These are phyloP conservation scores for Plumapathes pennacea DNA, from an alignment of 92 coral and sea anemone species.

Conservation along the genomic window DNA sequence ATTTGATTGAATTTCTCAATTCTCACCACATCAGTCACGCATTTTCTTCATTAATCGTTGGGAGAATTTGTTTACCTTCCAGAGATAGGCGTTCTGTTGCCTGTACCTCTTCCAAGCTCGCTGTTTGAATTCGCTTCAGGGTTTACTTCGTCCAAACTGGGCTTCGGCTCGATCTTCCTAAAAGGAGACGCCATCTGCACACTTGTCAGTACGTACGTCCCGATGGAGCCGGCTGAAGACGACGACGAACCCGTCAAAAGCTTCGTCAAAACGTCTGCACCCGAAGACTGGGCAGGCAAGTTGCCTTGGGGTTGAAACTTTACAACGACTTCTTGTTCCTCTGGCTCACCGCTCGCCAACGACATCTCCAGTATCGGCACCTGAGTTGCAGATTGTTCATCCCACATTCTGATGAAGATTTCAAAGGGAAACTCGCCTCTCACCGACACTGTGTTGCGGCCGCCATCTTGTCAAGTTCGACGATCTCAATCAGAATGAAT, in stretches of 20 bases:
- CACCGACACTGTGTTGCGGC: too few relatives aligned
- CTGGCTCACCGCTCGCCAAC: too few relatives aligned
- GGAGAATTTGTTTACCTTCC: conserved; percentile 29
- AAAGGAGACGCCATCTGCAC: conserved; percentile 59
- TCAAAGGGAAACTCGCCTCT: too few relatives aligned
- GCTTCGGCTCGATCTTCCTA: conserved; percentile 95
- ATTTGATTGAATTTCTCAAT: too few relatives aligned
- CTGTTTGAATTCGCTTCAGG: conserved; percentile 12
- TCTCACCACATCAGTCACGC: too few relatives aligned
- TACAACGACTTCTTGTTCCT: conserved; percentile 27
- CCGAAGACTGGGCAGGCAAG: not conserved
- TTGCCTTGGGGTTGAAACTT: conserved; percentile 11
- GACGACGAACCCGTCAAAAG: conserved; percentile 45
- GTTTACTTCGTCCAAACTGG: conserved; percentile 49
- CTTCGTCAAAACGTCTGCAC: conserved; percentile 54
- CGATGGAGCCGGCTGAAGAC: conserved; percentile 10
- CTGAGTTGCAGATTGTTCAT: too few relatives aligned
- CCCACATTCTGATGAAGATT: too few relatives aligned
- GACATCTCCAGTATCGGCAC: too few relatives aligned
- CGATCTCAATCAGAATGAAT: too few relatives aligned
- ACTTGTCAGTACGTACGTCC: conserved; percentile 27
- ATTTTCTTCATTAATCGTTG: too few relatives aligned
- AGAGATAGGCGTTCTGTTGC: not conserved
- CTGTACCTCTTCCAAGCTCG: conserved; percentile 16
- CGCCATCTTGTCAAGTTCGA: too few relatives aligned